A percentile compares a stretch with the other conserved stretches of the same genome.
phyloP scores from a whole-genome alignment of 2,888 invertebrate species.

The Caenorhabditis doughertyi region DNA sequence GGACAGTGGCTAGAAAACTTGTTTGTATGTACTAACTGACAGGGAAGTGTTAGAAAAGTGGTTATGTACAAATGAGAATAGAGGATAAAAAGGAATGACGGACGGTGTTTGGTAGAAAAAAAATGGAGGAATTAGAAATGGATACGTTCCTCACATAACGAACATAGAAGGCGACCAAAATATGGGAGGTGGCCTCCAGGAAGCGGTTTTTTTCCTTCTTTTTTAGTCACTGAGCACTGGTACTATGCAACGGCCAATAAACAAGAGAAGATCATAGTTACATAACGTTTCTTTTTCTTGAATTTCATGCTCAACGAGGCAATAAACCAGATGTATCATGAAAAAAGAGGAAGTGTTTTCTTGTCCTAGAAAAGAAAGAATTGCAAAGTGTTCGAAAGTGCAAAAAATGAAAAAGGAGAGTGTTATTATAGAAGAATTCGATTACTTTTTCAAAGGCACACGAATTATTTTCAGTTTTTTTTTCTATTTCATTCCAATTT shows the following conservation, averaged over 20 bases:
- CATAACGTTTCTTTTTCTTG: neutral
- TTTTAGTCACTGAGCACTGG: conserved; percentile 4
- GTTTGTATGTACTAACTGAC: conserved; percentile 43
- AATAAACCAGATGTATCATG: conserved; percentile 21
- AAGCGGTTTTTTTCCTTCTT: neutral
- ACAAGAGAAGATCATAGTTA: conserved; percentile 7
- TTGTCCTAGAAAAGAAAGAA: neutral
- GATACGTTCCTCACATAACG: conserved; percentile 34
- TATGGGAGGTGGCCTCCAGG: conserved; percentile 10
- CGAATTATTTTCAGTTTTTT: conserved; percentile 4
- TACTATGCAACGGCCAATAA: conserved; percentile 1
- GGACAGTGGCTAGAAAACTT: conserved; percentile 38
- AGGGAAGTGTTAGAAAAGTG: conserved; percentile 7
- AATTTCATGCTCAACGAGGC: conserved; percentile 12
- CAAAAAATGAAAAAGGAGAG: neutral
- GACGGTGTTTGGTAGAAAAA: neutral
- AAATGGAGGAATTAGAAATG: conserved; percentile 47
- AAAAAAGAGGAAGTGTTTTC: conserved; percentile 28
- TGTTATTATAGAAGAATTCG: neutral
- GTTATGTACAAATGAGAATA: conserved; percentile 18
- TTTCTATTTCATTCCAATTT: no score
- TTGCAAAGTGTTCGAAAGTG: conserved; percentile 9
- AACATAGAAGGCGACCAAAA: conserved; percentile 23
- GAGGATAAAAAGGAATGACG: neutral
- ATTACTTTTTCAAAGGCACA: neutral